phyloP scores from a whole-genome alignment of 2,113 vertebrate genomes.

The Notarius quadriscutis region DNA sequence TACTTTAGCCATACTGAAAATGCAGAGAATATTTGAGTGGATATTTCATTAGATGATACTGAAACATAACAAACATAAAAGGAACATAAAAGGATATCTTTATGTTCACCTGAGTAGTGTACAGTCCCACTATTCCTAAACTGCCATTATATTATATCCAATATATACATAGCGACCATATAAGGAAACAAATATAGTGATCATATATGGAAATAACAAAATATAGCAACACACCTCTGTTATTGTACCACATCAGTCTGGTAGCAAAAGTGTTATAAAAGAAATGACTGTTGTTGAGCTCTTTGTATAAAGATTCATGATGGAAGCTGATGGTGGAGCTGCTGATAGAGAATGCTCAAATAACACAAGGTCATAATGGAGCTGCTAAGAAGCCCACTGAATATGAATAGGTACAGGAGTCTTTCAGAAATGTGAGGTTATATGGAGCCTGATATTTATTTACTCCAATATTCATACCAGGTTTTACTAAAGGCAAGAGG shows the following conservation, averaged over 20 bases:
- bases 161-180: neutral
- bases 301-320: neutral
- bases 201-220: neutral
- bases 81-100: neutral
- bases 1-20: neutral
- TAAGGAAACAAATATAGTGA: neutral
- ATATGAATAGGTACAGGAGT: neutral
- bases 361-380: neutral
- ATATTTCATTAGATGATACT: neutral
- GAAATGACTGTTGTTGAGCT: neutral
- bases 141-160: neutral
- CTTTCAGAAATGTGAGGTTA: neutral
- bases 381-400: neutral
- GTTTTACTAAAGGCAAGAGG: neutral
- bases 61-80: neutral
- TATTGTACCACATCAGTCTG: neutral
- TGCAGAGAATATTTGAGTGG: neutral
- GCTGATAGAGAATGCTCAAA: neutral
- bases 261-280: neutral
- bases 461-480: neutral
- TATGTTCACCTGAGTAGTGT: neutral
- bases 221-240: neutral
- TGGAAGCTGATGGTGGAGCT: neutral
- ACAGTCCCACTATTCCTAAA: neutral
- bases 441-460: neutral